Evolutionary conservation across 2,797 vertebrate species (phyloP), one percentile per base, ranked within the genome.

Genomic region (Aeoliscus strigatus): DNA sequence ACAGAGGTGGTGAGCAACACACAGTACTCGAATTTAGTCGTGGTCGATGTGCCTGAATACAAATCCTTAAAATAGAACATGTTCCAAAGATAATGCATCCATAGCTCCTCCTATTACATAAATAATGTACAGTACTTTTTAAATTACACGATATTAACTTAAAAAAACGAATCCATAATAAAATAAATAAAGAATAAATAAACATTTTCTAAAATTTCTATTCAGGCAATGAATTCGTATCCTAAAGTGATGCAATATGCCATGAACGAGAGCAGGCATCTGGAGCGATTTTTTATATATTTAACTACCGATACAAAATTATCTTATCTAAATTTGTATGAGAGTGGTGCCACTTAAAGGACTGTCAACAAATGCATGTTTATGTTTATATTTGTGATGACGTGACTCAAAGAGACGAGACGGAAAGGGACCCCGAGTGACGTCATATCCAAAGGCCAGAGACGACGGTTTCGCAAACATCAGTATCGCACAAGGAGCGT

Each of bases 241-340:
- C 28, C 81, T 81, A 82, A 79, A 77, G 84, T 90, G 82, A 90
- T 83, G 86, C 86, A 89, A 87, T 60, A 67, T 17, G 43, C 6
- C 16, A 46, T 15, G 7, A 46, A 37, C 26, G 3, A 51, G 9
- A 57, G 51, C 45, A 73, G 63, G 14, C 49, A 7, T 17, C 3
- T 2, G 24, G 1, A 3, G 14, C 29, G 14, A 2, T 24, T 44
- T 50, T 48, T 31, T 48, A n/a, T n/a, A n/a, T n/a, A n/a, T n/a
- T n/a, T n/a, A n/a, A n/a, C n/a, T n/a, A n/a, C n/a, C n/a, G n/a
- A n/a, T n/a, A n/a, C n/a, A n/a, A n/a, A n/a, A n/a, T n/a, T n/a
- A n/a, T n/a, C n/a, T n/a, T n/a, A n/a, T n/a, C n/a, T n/a, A n/a
- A n/a, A n/a, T n/a, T n/a, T n/a, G n/a, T n/a, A n/a, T n/a, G n/a